Evolutionary conservation across 92 coral and sea anemone genomes (phyloP).

Genomic region (Porites rus): DNA sequence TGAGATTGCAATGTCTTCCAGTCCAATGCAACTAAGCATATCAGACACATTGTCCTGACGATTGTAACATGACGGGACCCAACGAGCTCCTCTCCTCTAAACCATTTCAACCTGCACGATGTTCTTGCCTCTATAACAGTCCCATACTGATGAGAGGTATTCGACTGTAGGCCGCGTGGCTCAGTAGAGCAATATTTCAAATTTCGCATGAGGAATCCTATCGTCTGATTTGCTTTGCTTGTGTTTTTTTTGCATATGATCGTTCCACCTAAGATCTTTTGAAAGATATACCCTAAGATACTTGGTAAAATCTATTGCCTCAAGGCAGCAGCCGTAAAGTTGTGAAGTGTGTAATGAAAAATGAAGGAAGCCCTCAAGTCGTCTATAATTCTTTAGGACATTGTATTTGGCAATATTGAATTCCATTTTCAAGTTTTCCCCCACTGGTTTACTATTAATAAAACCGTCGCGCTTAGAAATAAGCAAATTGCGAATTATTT

Average conservation of each 20-base stretch:
- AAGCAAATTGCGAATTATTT: too few species aligned
- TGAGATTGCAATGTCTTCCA: too few species aligned
- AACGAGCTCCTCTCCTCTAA: conserved; percentile 28
- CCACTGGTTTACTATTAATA: conserved; percentile 1
- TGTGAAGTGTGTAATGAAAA: not conserved
- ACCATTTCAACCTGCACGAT: conserved; percentile 27
- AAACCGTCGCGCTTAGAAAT: too few species aligned
- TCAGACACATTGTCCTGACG: too few species aligned
- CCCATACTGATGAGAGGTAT: conserved; percentile 29
- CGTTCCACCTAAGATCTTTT: conserved; percentile 50
- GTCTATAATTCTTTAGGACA: conserved; percentile 22
- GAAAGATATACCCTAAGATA: conserved; percentile 47
- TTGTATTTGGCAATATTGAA: conserved; percentile 35
- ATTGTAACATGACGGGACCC: not conserved
- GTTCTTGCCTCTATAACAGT: conserved; percentile 20
- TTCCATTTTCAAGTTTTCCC: conserved; percentile 15
- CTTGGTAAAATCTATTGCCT: conserved; percentile 34
- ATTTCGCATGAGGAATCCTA: conserved; percentile 25
- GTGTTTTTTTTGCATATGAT: conserved; percentile 22
- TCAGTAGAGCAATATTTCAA: not conserved
- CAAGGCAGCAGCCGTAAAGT: conserved; percentile 21
- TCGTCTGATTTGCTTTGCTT: conserved; percentile 33
- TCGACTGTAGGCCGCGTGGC: conserved; percentile 8
- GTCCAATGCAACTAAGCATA: too few species aligned
- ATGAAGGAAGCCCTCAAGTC: not conserved